These are phyloP conservation scores for Leptopilina syphax DNA, from an alignment of 2,888 invertebrate genomes.

Conservation along the genomic window DNA sequence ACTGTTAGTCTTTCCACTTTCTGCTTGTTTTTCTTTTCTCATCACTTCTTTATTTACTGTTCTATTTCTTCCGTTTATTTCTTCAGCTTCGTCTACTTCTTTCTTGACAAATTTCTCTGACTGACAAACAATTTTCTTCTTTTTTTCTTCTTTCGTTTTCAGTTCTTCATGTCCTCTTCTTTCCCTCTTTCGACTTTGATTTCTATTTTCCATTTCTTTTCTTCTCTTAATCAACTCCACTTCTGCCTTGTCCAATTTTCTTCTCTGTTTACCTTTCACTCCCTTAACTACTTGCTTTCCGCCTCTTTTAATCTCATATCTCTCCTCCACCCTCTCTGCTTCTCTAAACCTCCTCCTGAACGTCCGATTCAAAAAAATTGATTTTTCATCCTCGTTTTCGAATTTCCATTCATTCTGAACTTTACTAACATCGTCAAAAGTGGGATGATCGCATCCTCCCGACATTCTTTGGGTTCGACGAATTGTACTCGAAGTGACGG, in stretches of 20 bases:
- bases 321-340: not conserved
- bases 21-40: not conserved
- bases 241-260: not conserved
- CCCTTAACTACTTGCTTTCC: not conserved
- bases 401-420: slow-evolving; percentile 11
- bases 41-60: not conserved
- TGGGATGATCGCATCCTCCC: slow-evolving; percentile 5
- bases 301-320: not conserved
- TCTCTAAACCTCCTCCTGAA: not conserved
- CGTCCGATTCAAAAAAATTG: not conserved
- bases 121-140: not conserved
- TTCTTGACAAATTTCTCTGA: too few species aligned
- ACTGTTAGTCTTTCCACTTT: not conserved
- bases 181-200: not conserved
- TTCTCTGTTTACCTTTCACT: not conserved
- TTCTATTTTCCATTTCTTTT: too few species aligned
- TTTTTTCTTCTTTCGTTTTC: not conserved
- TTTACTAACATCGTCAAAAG: not conserved
- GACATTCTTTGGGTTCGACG: not conserved
- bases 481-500: not conserved
- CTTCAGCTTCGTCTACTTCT: not conserved
- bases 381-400: not conserved
- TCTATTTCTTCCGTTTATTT: not conserved
- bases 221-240: not conserved
- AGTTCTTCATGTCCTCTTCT: not conserved